Base-by-base conservation (phyloP, 2,113 vertebrate species). In the Rhinichthys klamathensis region DNA sequence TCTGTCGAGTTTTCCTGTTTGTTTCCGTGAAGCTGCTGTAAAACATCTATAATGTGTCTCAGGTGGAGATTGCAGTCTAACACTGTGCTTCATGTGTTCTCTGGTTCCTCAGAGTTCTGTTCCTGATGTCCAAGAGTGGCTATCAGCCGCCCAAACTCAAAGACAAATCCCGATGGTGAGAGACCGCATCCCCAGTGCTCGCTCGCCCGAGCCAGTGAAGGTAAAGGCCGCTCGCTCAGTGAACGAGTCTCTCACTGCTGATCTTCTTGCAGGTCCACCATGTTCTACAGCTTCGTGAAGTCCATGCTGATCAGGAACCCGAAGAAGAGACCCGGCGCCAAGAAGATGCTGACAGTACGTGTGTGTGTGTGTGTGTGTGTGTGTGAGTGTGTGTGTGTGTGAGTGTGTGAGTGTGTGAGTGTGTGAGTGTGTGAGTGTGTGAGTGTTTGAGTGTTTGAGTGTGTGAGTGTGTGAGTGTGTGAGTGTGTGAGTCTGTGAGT, bases 121-220 rank as follows among this genome's bases (percentile, higher is more conserved):
- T 97, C 82, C 96, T 98, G 75, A 98, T 98, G 97, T 97, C 96
- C 2, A 98, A 98, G 89, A 98, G 96, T 18, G 96, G 97, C 80
- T 98, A 97, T 91, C 97, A 98, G 92, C 95, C 97, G 5, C 97
- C 97, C 0, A 96, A 96, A 90, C 93, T 98, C 73, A 97, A 96
- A 90, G 97, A 98, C 79, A 98, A 98, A 85, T 88, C 94, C 0
- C 96, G 93, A 91, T 98, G 97, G 97, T 98, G 86, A 93, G 92
- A 84, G 0, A 11, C 10, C 60, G 11, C 54, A 76, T 9, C 18
- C 2, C 25, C 27, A 54, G 18, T 10, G 2, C 35, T 18, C 3
- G 44, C 8, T 44, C 41, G 35, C 2, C 32, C 32, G 32, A 35
- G 32, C 3, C 32, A 35, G 32, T 30, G 32, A 35, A 35, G 3